Base-by-base conservation (phyloP, 1,140 invertebrate genomes). In the Leptinotarsa undecemlineata region DNA sequence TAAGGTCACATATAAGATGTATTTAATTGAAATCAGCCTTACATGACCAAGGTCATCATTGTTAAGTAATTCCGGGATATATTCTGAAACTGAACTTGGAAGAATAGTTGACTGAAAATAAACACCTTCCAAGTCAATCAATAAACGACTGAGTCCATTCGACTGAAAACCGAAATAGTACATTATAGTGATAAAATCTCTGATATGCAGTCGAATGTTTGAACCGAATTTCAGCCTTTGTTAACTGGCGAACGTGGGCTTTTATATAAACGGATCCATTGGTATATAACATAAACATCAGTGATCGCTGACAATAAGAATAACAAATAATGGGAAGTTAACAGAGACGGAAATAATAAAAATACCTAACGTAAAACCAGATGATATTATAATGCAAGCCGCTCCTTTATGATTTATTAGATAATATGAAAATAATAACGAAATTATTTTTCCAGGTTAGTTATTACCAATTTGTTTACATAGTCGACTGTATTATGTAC, bases 281-380 rank as follows among this genome's bases (percentile, higher is more conserved):
- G 51, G n/a, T 17, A 57, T 57, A 57, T 57, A 57, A 57, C 17
- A 19, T 57, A 57, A 57, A 57, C 14, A 57, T 17, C 15, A 57
- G 17, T 33, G 26, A 68, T 19, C 19, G 17, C n/a, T 70, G 68
- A 70, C 68, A 72, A 72, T 64, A 64, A 72, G 61, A 72, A 72
- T 15, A 72, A 79, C 72, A 76, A 76, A 77, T 74, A 77, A 26
- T 48, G 57, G 42, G 75, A 68, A 75, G 78, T 61, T 76, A 79
- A 75, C 78, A 77, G 78, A 75, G 68, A 67, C 78, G 78, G 78
- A 79, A 79, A 79, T 77, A 75, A 74, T 79, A 77, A 79, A 79
- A 77, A 76, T 73, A 67, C 72, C 64, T 66, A 68, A 64, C 70
- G 69, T 74, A 76, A 79, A 79, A 70, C 78, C 78, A 79, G 78